These are phyloP conservation scores for Sebastes oblongus DNA, from an alignment of 2,797 vertebrate species.

Conservation along the genomic window DNA sequence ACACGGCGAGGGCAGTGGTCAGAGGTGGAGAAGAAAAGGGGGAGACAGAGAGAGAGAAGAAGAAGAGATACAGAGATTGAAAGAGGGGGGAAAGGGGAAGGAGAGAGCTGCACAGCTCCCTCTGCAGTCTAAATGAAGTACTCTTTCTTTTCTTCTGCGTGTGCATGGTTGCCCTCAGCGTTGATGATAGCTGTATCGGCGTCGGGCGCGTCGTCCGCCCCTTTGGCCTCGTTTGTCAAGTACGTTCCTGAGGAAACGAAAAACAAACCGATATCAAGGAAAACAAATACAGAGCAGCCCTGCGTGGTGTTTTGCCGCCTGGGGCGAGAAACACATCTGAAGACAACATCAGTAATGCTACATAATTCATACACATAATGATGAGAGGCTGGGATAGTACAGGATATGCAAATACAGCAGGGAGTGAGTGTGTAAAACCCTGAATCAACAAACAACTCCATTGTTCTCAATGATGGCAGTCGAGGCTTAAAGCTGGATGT, in stretches of 20 bases:
- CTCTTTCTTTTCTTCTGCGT: slow-evolving; percentile 98
- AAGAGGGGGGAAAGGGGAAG: slow-evolving; percentile 56
- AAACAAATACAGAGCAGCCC: slow-evolving; percentile 62
- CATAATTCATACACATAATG: slow-evolving; percentile 63
- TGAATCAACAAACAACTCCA: background rate
- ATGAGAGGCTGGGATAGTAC: slow-evolving; percentile 36
- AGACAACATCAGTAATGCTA: slow-evolving; percentile 57
- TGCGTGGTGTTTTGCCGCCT: slow-evolving; percentile 38
- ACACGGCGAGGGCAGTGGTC: slow-evolving; percentile 51
- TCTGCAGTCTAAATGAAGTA: slow-evolving; percentile 98
- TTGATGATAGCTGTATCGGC: slow-evolving; percentile 99
- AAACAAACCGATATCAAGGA: slow-evolving; percentile 46
- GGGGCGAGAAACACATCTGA: slow-evolving; percentile 51
- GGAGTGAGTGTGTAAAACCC: slow-evolving; percentile 8
- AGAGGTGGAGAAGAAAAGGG: slow-evolving; percentile 47
- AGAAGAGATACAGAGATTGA: slow-evolving; percentile 50
- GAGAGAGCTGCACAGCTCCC: slow-evolving; percentile 62
- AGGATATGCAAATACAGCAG: slow-evolving; percentile 43
- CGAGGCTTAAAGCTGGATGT: background rate
- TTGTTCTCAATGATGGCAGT: background rate
- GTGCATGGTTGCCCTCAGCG: slow-evolving; percentile 97
- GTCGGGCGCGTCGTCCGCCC: slow-evolving; percentile 96
- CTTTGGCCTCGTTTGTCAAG: slow-evolving; percentile 99
- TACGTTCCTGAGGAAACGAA: slow-evolving; percentile 88
- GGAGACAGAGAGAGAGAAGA: slow-evolving; percentile 37